These are phyloP conservation scores for Actinemys pallida DNA, from an alignment of 2,113 vertebrate species.

Conservation along the genomic window DNA sequence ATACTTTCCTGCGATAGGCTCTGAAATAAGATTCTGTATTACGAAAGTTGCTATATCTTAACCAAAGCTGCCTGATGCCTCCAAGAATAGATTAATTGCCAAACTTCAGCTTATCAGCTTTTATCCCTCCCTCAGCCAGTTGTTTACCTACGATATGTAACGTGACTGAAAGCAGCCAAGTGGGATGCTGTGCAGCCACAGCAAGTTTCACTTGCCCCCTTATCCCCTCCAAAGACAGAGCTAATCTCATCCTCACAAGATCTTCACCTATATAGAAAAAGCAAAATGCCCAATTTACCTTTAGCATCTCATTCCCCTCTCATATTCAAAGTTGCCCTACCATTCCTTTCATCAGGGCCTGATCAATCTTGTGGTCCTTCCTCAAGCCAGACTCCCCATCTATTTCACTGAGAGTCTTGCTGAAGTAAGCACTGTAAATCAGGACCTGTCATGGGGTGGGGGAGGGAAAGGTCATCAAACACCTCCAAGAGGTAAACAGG, in stretches of 20 bases:
- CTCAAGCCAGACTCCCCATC: neutral
- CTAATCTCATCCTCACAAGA: neutral
- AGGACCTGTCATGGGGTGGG: neutral
- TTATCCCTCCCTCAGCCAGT: neutral
- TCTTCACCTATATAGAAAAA: neutral
- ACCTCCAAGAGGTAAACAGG: neutral
- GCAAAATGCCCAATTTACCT: neutral
- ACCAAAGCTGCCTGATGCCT: neutral
- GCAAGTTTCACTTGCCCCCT: accelerated
- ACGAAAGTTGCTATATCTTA: neutral
- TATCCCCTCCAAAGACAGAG: neutral
- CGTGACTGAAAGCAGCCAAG: neutral
- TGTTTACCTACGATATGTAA: accelerated
- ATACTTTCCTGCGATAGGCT: neutral
- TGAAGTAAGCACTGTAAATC: neutral
- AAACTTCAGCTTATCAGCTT: neutral
- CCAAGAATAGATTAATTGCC: neutral
- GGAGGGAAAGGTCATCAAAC: neutral
- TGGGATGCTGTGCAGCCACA: neutral
- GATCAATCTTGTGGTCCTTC: neutral
- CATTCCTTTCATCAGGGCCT: neutral
- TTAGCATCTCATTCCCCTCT: neutral
- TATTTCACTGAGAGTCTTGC: neutral
- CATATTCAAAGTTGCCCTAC: neutral
- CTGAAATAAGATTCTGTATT: neutral